Conservation (phyloP, 2,797 vertebrate genomes). For the Lagorchestes hirsutus region DNA sequence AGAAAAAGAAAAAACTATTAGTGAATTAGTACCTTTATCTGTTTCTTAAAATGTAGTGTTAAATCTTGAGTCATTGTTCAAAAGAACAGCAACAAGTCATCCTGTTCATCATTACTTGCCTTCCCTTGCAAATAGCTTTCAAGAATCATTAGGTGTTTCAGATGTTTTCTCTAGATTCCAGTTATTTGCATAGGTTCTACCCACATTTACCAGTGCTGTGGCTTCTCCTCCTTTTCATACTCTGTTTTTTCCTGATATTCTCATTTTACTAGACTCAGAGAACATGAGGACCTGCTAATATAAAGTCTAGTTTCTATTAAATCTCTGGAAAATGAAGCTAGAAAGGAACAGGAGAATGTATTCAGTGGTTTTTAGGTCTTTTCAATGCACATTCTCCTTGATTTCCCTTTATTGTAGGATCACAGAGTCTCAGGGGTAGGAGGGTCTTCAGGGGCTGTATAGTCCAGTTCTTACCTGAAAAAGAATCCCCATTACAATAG, state of each 20-base stretch:
- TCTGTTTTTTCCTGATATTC: constrained; percentile 7
- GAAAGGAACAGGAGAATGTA: constrained; percentile 24
- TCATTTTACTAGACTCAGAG: background rate
- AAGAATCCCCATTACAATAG: background rate
- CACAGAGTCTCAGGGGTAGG: background rate
- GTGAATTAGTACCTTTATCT: background rate
- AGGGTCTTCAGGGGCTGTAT: background rate
- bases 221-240: constrained; percentile 28
- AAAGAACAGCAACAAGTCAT: background rate
- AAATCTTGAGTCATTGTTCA: constrained; percentile 14
- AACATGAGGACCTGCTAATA: background rate
- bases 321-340: constrained; percentile 39
- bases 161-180: constrained; percentile 25
- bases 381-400: background rate
- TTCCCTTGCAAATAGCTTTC: background rate
- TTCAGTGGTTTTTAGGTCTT: background rate
- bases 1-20: background rate
- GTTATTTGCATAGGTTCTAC: constrained; percentile 2
- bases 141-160: constrained; percentile 19
- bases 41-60: constrained; percentile 30
- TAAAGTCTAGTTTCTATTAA: constrained; percentile 1
- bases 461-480: background rate
- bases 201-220: background rate
- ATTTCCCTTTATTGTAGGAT: background rate
- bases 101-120: background rate